These are phyloP conservation scores for Caenorhabditis sulstoni DNA, from an alignment of 2,888 invertebrate species.

Conservation along the genomic window DNA sequence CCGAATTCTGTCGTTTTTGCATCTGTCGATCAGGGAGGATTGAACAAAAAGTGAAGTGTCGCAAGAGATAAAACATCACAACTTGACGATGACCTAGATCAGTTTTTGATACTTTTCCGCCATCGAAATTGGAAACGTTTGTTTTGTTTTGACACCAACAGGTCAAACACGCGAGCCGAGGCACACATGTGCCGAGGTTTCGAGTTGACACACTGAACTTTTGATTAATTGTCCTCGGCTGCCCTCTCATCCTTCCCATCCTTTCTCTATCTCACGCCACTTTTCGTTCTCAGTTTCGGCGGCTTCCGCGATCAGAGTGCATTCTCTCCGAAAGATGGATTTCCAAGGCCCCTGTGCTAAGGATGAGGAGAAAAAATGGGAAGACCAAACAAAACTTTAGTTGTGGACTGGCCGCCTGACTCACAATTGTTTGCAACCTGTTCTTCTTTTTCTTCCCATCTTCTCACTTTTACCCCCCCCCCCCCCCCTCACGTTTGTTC, in stretches of 20 bases:
- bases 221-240: slow-evolving; percentile 46
- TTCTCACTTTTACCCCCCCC: slow-evolving; percentile 1
- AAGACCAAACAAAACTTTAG: slow-evolving; percentile 38
- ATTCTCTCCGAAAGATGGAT: slow-evolving; percentile 12
- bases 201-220: slow-evolving; percentile 29
- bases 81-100: slow-evolving; percentile 1
- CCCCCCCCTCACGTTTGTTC: neutral
- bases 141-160: too few relatives aligned
- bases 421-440: slow-evolving; percentile 46
- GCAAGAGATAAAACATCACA: slow-evolving; percentile 42
- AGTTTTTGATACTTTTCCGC: too few relatives aligned
- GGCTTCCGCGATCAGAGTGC: slow-evolving; percentile 13
- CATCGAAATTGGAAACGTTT: too few relatives aligned
- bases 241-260: slow-evolving; percentile 10
- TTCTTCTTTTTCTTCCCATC: slow-evolving; percentile 13
- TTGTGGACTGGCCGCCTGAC: slow-evolving; percentile 17
- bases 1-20: too few relatives aligned
- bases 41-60: neutral
- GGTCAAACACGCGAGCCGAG: too few relatives aligned
- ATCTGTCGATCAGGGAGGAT: neutral
- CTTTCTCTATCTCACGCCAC: slow-evolving; percentile 29
- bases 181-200: slow-evolving; percentile 3
- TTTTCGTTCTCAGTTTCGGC: slow-evolving; percentile 12
- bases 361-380: neutral
- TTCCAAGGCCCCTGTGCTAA: neutral